Evolutionary conservation across 2,888 invertebrate species (phyloP).

Genomic region (Spodoptera picta): DNA sequence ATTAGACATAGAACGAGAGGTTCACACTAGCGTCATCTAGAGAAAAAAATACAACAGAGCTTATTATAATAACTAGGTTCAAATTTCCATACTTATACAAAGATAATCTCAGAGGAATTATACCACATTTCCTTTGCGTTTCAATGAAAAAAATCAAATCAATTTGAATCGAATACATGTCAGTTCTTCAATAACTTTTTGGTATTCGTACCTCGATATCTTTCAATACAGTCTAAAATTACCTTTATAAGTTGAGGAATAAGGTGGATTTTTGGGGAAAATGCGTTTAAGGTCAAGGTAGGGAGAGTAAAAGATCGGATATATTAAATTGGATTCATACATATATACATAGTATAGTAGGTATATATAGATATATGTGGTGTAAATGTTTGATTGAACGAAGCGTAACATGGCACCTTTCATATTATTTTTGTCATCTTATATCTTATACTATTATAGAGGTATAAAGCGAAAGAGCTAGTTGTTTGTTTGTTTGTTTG

Average conservation of each 20-base stretch:
- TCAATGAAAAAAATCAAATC: constrained; percentile 38
- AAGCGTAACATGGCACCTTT: too few relatives aligned
- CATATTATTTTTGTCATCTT: too few relatives aligned
- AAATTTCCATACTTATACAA: too few relatives aligned
- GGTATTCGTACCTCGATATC: constrained; percentile 38
- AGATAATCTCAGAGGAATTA: background rate
- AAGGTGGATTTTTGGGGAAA: constrained; percentile 7
- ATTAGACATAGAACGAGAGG: too few relatives aligned
- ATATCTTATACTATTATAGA: too few relatives aligned
- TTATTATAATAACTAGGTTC: too few relatives aligned
- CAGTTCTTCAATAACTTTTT: constrained; percentile 57
- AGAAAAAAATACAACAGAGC: too few relatives aligned
- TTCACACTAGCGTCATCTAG: too few relatives aligned
- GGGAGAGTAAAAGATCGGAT: constrained; percentile 22
- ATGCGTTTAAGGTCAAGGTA: constrained; percentile 42
- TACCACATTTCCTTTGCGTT: constrained; percentile 6
- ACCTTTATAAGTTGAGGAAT: background rate
- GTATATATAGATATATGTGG: constrained; percentile 1
- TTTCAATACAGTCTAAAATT: constrained; percentile 2
- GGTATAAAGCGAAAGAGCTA: too few relatives aligned
- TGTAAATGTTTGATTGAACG: constrained; percentile 12
- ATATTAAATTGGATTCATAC: constrained; percentile 40
- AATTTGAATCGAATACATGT: constrained; percentile 55
- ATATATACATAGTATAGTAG: constrained; percentile 10
- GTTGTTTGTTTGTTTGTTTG: too few relatives aligned